Evolutionary conservation across 2,888 invertebrate species (phyloP).

Genomic region (Trilocha varians): DNA sequence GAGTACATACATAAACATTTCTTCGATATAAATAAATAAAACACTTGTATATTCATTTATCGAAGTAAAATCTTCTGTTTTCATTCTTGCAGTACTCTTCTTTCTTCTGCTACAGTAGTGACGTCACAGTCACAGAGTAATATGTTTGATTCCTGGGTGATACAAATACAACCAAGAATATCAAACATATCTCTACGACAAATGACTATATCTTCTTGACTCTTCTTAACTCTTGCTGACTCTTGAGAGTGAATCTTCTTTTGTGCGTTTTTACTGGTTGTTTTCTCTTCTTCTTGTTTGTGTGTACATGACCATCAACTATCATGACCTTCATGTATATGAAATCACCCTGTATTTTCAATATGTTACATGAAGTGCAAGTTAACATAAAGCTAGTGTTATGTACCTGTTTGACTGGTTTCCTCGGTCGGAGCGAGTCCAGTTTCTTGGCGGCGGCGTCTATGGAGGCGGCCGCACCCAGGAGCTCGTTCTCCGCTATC

Average conservation of each 20-base stretch:
- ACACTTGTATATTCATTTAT: too few relatives aligned
- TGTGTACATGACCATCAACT: too few relatives aligned
- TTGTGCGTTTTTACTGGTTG: background rate
- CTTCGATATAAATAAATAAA: too few relatives aligned
- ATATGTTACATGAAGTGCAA: too few relatives aligned
- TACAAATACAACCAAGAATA: slow-evolving; percentile 98
- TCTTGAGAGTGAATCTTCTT: too few relatives aligned
- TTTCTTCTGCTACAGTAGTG: slow-evolving; percentile 7
- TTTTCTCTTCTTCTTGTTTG: too few relatives aligned
- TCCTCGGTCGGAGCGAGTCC: slow-evolving; percentile 90
- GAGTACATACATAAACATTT: too few relatives aligned
- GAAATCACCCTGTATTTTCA: too few relatives aligned
- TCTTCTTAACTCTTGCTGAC: slow-evolving; percentile 10
- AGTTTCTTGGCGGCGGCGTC: slow-evolving; percentile 98
- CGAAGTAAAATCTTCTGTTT: slow-evolving; percentile 11
- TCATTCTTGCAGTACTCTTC: background rate
- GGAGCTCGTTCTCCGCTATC: slow-evolving; percentile 96
- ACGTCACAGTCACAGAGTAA: slow-evolving; percentile 83
- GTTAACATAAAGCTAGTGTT: too few relatives aligned
- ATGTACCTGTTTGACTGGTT: slow-evolving; percentile 75
- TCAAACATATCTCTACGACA: slow-evolving; percentile 99
- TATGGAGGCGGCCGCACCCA: slow-evolving; percentile 97
- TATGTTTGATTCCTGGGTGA: slow-evolving; percentile 99
- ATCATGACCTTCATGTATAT: too few relatives aligned
- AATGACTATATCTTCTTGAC: slow-evolving; percentile 24